Percentiles rank a stretch among this genome's conserved stretches.
Evolutionary conservation across 2,797 vertebrate genomes (phyloP).

Genomic region (Coendou prehensilis): DNA sequence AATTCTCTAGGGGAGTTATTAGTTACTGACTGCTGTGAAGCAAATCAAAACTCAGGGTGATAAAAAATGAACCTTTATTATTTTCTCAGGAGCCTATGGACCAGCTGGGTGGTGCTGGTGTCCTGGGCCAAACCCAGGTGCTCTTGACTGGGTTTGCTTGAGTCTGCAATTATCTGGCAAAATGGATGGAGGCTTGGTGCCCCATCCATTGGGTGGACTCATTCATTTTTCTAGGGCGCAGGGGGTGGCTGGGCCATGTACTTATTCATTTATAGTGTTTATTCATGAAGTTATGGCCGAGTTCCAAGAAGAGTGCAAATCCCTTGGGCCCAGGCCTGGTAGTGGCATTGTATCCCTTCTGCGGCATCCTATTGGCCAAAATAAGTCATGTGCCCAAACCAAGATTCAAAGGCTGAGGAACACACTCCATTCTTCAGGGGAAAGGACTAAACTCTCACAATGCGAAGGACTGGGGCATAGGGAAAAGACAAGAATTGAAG

Average conservation of each 20-base stretch:
- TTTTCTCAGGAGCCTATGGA: slow-evolving; percentile 14
- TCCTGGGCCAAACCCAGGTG: neutral
- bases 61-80: neutral
- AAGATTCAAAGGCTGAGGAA: neutral
- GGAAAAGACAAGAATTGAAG: neutral
- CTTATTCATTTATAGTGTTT: neutral
- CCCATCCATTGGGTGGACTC: neutral
- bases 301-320: neutral
- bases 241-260: neutral
- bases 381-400: neutral
- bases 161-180: neutral
- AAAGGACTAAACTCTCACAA: neutral
- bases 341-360: neutral
- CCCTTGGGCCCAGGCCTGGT: neutral
- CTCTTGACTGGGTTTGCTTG: neutral
- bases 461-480: neutral
- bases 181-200: neutral
- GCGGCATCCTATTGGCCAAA: neutral
- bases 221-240: neutral
- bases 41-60: neutral
- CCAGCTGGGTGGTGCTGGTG: neutral
- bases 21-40: neutral
- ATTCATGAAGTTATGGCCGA: neutral
- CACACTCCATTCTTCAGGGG: neutral
- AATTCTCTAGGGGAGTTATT: neutral